Conservation (phyloP, 2,113 vertebrate genomes). For the Pangasianodon hypophthalmus region DNA sequence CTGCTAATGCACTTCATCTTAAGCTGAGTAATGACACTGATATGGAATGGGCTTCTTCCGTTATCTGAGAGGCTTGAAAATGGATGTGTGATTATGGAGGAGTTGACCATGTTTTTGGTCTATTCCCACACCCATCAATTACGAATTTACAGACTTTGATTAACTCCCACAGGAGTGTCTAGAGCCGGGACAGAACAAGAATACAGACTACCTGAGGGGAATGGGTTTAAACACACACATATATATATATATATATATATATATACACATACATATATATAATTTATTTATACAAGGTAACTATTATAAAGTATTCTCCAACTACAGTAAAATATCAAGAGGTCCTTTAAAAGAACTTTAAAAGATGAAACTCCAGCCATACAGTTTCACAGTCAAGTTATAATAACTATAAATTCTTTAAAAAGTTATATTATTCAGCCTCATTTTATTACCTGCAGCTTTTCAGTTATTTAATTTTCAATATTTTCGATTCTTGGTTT, state of each 20-base stretch:
- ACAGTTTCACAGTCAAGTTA: background rate
- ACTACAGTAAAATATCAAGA: background rate
- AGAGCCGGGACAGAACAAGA: background rate
- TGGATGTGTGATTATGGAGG: background rate
- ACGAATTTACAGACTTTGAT: background rate
- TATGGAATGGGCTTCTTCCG: background rate
- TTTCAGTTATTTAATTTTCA: background rate
- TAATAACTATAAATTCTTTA: background rate
- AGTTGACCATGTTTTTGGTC: background rate
- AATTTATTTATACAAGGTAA: too few species aligned
- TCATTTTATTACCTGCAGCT: background rate
- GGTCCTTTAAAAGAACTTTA: background rate
- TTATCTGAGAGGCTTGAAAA: background rate
- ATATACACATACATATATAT: too few species aligned
- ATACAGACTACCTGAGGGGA: too few species aligned
- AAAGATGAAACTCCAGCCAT: background rate
- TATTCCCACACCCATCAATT: conserved; percentile 1
- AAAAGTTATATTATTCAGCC: background rate
- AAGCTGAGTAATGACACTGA: background rate
- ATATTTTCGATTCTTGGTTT: background rate
- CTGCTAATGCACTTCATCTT: conserved; percentile 24
- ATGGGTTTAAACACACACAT: background rate
- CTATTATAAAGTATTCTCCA: background rate
- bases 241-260: too few species aligned
- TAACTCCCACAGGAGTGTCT: background rate